Conservation (phyloP, 2,888 invertebrate genomes). For the Diarsia mendica region DNA sequence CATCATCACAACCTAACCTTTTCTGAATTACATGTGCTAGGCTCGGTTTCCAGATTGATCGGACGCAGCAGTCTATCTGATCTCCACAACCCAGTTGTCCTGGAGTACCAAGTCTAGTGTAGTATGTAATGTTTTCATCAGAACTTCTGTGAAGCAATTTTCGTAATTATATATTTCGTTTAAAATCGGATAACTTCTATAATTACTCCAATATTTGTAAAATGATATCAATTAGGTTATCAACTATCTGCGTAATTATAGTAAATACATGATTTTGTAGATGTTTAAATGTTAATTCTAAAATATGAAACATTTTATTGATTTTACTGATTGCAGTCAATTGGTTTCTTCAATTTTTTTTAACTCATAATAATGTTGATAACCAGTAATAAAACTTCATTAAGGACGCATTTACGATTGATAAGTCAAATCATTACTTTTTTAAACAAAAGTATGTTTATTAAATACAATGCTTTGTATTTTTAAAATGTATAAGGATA, state of each 20-base stretch:
- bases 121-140: not conserved
- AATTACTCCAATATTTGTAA: conserved; percentile 7
- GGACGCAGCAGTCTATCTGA: too few species aligned
- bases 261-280: conserved; percentile 26
- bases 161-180: conserved; percentile 23
- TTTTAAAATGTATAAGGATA: too few species aligned
- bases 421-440: too few species aligned
- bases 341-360: conserved; percentile 16
- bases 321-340: conserved; percentile 19
- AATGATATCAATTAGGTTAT: not conserved
- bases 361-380: not conserved
- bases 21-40: not conserved
- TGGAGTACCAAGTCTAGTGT: not conserved
- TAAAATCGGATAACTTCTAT: conserved; percentile 13
- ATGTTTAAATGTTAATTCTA: conserved; percentile 33
- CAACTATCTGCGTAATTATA: conserved; percentile 21
- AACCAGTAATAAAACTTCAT: conserved; percentile 2
- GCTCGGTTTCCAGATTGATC: too few species aligned
- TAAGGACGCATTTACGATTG: too few species aligned
- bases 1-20: too few species aligned
- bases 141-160: not conserved
- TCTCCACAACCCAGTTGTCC: not conserved
- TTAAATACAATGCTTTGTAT: too few species aligned
- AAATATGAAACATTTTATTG: conserved; percentile 16
- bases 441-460: too few species aligned